phyloP scores from a whole-genome alignment of 2,797 vertebrate species.

The Rallus crepitans region DNA sequence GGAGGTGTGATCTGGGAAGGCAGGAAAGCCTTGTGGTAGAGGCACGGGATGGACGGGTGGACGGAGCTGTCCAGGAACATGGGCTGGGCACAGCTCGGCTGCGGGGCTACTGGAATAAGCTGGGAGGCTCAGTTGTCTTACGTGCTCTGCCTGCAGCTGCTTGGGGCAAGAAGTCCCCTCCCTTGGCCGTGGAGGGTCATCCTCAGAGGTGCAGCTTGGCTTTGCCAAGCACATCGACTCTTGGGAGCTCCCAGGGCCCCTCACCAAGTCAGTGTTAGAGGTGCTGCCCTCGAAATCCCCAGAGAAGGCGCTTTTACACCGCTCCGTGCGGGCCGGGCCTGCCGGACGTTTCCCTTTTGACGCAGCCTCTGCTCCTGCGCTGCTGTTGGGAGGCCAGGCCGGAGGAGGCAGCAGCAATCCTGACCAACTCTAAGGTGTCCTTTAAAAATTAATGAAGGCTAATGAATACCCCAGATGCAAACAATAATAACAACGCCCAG shows the following conservation, averaged over 20 bases:
- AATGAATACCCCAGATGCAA: background rate
- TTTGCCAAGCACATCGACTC: background rate
- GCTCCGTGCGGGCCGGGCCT: fast-evolving
- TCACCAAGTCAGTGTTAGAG: background rate
- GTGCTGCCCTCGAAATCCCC: background rate
- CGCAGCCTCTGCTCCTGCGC: background rate
- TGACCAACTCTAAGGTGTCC: background rate
- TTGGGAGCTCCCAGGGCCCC: background rate
- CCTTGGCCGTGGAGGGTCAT: background rate
- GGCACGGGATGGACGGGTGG: fast-evolving
- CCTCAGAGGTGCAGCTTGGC: background rate
- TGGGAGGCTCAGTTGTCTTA: background rate
- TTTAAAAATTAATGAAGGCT: background rate
- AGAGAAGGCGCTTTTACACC: background rate
- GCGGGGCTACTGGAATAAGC: fast-evolving
- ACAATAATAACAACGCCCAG: too few species aligned
- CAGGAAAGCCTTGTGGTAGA: background rate
- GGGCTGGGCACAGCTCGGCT: fast-evolving
- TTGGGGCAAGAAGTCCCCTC: background rate
- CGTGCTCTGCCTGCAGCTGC: background rate
- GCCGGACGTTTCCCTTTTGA: too few species aligned
- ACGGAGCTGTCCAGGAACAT: background rate
- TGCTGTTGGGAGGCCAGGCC: background rate
- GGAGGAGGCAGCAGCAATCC: background rate
- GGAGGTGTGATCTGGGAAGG: background rate